Conservation (phyloP, 2,888 invertebrate genomes). For the Megalurothrips usitatus region DNA sequence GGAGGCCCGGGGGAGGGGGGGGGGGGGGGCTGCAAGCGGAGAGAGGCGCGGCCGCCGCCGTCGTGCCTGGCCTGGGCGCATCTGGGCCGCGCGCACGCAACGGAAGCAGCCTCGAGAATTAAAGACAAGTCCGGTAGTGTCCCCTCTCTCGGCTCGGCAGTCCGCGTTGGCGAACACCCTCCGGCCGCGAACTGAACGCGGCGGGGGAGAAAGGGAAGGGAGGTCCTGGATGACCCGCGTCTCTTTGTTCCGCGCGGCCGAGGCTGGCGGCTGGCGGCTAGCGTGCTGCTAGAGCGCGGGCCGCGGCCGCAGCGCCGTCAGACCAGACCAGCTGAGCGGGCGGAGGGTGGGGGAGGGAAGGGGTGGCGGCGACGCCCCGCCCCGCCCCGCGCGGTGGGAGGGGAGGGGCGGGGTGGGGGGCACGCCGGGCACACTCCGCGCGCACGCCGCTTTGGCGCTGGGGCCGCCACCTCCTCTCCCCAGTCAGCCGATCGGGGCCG, state of each 20-base stretch:
- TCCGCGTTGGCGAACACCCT: too few species aligned
- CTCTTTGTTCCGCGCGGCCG: slow-evolving; percentile 17
- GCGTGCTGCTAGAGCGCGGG: not conserved
- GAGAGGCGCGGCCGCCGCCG: too few species aligned
- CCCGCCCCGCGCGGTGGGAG: not conserved
- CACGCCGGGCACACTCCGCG: not conserved
- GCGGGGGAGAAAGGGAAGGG: not conserved
- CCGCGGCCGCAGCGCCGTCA: not conserved
- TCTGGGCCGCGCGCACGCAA: too few species aligned
- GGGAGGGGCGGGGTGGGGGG: not conserved
- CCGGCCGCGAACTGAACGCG: not conserved
- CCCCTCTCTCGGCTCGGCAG: too few species aligned
- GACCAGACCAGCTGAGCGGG: not conserved
- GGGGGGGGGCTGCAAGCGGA: too few species aligned
- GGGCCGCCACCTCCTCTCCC: not conserved
- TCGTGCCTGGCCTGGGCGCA: too few species aligned
- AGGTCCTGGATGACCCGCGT: not conserved
- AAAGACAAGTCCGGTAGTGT: too few species aligned
- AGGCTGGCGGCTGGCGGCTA: too few species aligned
- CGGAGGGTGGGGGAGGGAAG: not conserved
- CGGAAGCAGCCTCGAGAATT: too few species aligned
- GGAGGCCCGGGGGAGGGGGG: too few species aligned
- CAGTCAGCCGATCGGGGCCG: not conserved
- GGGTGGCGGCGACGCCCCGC: not conserved
- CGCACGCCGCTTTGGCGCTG: not conserved